Conservation (phyloP, 1,140 invertebrate species). For the Vollenhovia emeryi region DNA sequence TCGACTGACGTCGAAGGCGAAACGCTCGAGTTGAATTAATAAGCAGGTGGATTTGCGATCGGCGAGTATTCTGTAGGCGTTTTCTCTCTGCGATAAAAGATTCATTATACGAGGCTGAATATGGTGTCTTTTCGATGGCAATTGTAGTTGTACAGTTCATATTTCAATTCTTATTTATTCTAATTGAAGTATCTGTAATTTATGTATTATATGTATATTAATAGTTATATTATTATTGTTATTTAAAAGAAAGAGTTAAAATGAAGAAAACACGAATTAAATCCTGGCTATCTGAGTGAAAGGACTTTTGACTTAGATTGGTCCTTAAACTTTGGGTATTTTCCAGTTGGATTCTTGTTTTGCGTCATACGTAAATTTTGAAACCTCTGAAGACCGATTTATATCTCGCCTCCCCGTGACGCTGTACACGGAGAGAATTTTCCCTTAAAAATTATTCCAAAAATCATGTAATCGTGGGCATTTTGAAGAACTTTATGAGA, state of each 20-base stretch:
- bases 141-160: neutral
- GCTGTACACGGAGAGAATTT: no score
- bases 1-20: slow-evolving; percentile 30
- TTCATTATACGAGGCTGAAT: neutral
- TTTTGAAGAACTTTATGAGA: no score
- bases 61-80: neutral
- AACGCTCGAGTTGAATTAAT: slow-evolving; percentile 38
- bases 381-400: neutral
- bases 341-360: neutral
- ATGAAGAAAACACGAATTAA: neutral
- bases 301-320: neutral
- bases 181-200: neutral
- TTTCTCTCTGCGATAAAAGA: slow-evolving; percentile 2
- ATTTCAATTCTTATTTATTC: neutral
- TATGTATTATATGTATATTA: neutral
- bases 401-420: no score
- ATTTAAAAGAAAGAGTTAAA: neutral
- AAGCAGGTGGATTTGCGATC: slow-evolving; percentile 41
- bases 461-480: no score
- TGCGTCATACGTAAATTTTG: neutral
- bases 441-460: no score
- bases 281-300: neutral
- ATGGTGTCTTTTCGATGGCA: neutral
- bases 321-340: neutral
- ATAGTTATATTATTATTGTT: neutral